Base-by-base conservation (phyloP, 2,797 vertebrate genomes). In the Alcedo atthis region DNA sequence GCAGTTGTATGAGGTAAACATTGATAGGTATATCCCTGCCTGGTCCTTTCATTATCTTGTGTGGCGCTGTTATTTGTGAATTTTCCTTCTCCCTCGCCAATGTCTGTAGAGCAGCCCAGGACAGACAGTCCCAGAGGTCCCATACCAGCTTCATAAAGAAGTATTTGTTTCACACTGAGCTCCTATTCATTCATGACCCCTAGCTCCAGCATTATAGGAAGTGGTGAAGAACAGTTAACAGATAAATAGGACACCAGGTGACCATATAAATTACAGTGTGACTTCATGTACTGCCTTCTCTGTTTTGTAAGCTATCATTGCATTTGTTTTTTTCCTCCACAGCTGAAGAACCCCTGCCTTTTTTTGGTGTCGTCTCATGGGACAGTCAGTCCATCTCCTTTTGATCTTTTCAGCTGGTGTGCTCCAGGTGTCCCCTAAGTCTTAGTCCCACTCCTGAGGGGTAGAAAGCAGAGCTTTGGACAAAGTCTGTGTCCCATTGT, bases 181-280 rank as follows among this genome's bases (percentile, higher is more conserved):
- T 83, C 35, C 18, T 0, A 0, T 26, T 71, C 61, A 17, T 26
- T 51, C 0, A 0, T 55, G 51, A 8, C 6, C 15, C 14, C 19
- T 21, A 30, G 15, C 37, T 62, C 35, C 51, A 61, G 43, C 42
- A 25, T 21, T 83, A 42, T 12, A 21, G 46, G 42, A 68, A 12
- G 20, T 51, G 43, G 22, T 25, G 55, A 76, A 54, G 33, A 81
- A 16, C 37, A 87, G 46, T 82, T 78, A 81, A 40, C 18, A 45
- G 49, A 26, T 49, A 68, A 88, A 61, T 40, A 64, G 33, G 7
- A 33, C 30, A 26, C 43, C 59, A 51, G 16, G 45, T 51, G 62
- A 58, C 13, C 22, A 68, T 45, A 11, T 49, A 73, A 59, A 40
- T 35, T 8, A 20, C 26, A 22, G 8, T 3, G 28, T 42, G 45